phyloP scores from a whole-genome alignment of 1,140 invertebrate species.

The Drosophila mayri region DNA sequence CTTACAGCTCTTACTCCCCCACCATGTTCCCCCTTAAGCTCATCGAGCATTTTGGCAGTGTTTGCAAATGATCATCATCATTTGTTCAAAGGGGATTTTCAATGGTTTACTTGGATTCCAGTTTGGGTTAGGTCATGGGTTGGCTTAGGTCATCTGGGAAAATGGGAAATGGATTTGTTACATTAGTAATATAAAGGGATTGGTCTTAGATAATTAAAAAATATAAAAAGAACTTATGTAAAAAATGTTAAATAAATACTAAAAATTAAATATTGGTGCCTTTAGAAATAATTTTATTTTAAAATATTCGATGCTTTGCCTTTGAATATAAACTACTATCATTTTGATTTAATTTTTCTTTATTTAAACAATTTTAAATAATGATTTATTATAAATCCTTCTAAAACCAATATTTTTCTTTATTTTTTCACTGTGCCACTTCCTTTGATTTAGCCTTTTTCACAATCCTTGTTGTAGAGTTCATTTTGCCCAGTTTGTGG shows the following conservation, averaged over 20 bases:
- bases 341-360: not conserved
- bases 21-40: not conserved
- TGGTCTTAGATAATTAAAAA: not conserved
- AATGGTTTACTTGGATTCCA: slow-evolving; percentile 11
- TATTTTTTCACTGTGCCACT: not conserved
- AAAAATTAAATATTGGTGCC: fast-evolving
- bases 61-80: slow-evolving; percentile 50
- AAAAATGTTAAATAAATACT: not conserved
- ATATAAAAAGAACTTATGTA: not conserved
- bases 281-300: not conserved
- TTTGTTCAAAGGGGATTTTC: slow-evolving; percentile 31
- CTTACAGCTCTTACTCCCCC: not conserved
- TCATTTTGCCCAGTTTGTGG: slow-evolving; percentile 13
- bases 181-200: not conserved
- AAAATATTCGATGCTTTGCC: not conserved
- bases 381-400: not conserved
- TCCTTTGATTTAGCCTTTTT: not conserved
- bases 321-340: not conserved
- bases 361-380: not conserved
- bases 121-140: slow-evolving; percentile 44
- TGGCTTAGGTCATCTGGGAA: slow-evolving; percentile 41
- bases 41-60: slow-evolving; percentile 39
- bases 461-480: not conserved
- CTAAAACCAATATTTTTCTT: fast-evolving
- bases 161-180: slow-evolving; percentile 6